Percentiles rank a stretch among this genome's conserved stretches.
Conservation (phyloP, 2,113 vertebrate species). For the Callorhinus ursinus region DNA sequence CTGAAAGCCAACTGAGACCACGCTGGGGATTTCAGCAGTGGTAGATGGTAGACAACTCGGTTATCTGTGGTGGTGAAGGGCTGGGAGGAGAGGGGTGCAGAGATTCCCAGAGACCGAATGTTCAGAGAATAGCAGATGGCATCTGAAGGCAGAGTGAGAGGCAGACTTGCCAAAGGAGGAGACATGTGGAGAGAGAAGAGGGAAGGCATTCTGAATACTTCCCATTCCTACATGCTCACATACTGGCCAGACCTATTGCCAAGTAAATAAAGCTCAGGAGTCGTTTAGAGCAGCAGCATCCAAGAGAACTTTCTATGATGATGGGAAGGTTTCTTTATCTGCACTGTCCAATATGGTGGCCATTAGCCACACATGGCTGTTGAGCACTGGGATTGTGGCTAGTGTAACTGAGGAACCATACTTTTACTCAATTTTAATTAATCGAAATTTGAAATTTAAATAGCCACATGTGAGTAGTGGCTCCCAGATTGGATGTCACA, state of each 20-base stretch:
- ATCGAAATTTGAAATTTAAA: not conserved
- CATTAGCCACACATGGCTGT: rapidly evolving
- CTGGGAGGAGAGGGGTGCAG: not conserved
- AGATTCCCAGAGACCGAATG: not conserved
- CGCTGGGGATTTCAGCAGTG: not conserved
- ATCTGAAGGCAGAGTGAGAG: not conserved
- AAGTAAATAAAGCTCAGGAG: not conserved
- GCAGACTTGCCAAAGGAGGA: not conserved
- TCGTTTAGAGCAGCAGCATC: not conserved
- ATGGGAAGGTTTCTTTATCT: not conserved
- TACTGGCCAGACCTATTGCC: not conserved
- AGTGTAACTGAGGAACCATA: not conserved
- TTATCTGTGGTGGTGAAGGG: not conserved
- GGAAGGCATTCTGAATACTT: not conserved
- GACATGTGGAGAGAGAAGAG: not conserved
- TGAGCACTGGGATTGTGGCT: not conserved
- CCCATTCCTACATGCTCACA: not conserved
- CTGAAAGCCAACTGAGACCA: not conserved
- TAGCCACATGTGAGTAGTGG: not conserved
- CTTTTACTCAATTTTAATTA: not conserved
- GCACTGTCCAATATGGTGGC: not conserved
- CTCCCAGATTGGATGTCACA: not conserved
- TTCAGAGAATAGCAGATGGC: not conserved
- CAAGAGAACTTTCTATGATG: not conserved
- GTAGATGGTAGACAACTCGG: not conserved